Conservation (phyloP, 2,113 vertebrate species). For the Petrocephalus microphthalmus region DNA sequence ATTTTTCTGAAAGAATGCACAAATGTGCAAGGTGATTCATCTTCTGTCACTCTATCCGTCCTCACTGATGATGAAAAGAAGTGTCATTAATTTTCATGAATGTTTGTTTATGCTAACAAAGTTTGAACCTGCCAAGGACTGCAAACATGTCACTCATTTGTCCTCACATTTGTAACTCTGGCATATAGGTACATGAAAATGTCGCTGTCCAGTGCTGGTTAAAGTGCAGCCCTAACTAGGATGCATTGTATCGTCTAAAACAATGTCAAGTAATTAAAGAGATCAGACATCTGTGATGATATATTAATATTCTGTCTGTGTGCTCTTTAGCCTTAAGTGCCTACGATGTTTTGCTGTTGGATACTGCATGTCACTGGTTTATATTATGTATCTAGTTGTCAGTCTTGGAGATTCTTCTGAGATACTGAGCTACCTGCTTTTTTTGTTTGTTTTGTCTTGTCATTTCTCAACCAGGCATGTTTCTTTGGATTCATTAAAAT, state of each 20-base stretch:
- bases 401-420: not conserved
- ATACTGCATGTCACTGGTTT: constrained; percentile 25
- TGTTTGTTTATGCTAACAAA: not conserved
- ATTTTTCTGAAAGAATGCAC: not conserved
- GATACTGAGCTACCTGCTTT: not conserved
- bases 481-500: not conserved
- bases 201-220: not conserved
- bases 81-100: not conserved
- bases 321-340: constrained; percentile 64
- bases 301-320: constrained; percentile 21
- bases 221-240: not conserved
- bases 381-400: not conserved
- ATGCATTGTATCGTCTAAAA: constrained; percentile 22
- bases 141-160: not conserved
- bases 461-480: not conserved
- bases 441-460: not conserved
- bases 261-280: constrained; percentile 32
- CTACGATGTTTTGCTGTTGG: constrained; percentile 40
- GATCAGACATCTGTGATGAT: constrained; percentile 22
- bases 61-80: not conserved
- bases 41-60: not conserved
- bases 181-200: not conserved
- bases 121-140: constrained; percentile 6
- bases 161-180: not conserved
- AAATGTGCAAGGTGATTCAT: not conserved